phyloP scores from a whole-genome alignment of 2,113 vertebrate genomes.

The Heteronetta atricapilla region DNA sequence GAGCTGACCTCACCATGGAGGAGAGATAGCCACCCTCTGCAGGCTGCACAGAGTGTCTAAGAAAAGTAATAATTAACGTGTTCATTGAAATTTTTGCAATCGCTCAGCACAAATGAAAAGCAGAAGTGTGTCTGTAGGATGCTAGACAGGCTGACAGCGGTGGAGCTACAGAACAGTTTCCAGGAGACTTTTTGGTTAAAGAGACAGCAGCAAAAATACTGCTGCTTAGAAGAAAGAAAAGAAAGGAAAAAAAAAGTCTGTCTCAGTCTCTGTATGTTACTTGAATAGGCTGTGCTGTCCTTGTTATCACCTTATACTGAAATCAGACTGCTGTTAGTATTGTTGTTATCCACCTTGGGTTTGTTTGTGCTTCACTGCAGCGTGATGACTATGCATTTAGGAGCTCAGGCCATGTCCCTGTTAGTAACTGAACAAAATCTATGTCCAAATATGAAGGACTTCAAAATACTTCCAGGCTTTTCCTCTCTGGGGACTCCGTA shows the following conservation, averaged over 20 bases:
- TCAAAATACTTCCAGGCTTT: not conserved
- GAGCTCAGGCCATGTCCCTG: not conserved
- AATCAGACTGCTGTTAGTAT: not conserved
- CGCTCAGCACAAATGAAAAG: not conserved
- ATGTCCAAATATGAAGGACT: not conserved
- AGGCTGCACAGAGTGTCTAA: not conserved
- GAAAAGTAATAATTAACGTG: not conserved
- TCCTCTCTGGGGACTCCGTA: accelerated
- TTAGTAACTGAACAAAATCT: not conserved
- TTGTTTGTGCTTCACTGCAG: not conserved
- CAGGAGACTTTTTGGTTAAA: not conserved
- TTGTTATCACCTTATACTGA: not conserved
- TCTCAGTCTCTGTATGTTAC: not conserved
- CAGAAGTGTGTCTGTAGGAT: not conserved
- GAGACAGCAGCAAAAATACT: not conserved
- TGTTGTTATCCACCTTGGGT: not conserved
- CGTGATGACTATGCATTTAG: accelerated
- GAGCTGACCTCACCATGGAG: not conserved
- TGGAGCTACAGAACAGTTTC: not conserved
- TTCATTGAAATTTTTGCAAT: not conserved
- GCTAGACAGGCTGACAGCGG: not conserved
- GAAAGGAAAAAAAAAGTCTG: not conserved
- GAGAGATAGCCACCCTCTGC: not conserved
- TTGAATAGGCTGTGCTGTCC: not conserved
- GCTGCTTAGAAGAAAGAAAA: not conserved